These are phyloP conservation scores for Coreius guichenoti DNA, from an alignment of 2,797 vertebrate genomes.

Conservation along the genomic window DNA sequence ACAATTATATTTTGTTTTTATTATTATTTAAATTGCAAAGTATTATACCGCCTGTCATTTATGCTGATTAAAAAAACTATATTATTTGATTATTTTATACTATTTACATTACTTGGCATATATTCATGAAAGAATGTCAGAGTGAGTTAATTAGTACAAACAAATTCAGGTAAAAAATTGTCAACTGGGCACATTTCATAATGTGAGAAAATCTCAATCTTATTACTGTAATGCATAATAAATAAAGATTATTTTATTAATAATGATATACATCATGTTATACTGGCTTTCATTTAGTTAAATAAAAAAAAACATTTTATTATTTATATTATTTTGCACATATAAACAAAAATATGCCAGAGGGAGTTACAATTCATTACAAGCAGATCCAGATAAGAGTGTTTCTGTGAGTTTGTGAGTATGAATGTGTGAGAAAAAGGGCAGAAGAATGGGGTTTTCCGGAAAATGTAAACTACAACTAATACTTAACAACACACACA, in stretches of 20 bases:
- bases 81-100: neutral
- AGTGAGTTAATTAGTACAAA: neutral
- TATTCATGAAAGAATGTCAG: neutral
- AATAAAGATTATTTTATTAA: neutral
- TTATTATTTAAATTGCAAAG: neutral
- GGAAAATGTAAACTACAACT: neutral
- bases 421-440: neutral
- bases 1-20: neutral
- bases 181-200: neutral
- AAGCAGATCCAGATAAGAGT: neutral
- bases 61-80: neutral
- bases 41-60: neutral
- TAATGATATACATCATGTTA: neutral
- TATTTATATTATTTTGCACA: neutral
- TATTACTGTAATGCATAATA: neutral
- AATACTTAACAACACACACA: slow-evolving; percentile 2
- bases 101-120: no score
- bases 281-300: neutral
- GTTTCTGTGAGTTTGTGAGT: neutral
- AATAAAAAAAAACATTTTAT: neutral
- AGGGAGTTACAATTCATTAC: neutral
- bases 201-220: neutral
- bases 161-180: neutral
- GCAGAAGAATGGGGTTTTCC: neutral
- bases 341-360: neutral